Conservation (phyloP, 2,113 vertebrate genomes). For the Lampris incognitus region DNA sequence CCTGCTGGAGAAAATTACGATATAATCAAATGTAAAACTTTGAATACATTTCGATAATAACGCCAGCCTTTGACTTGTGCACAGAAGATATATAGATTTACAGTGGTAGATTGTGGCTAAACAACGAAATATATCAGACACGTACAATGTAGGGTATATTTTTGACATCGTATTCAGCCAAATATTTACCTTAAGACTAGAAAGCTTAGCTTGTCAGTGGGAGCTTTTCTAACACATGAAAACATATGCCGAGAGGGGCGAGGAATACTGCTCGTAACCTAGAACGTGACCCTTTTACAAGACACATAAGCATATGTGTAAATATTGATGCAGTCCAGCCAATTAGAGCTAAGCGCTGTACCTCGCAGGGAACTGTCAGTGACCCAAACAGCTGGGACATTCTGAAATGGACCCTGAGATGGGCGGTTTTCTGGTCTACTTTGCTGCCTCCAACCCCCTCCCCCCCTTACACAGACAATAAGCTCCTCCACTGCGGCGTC, state of each 20-base stretch:
- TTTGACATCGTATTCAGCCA: neutral
- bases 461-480: neutral
- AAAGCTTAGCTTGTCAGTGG: neutral
- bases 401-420: conserved; percentile 25
- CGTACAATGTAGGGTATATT: neutral
- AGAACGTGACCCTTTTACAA: conserved; percentile 28
- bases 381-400: conserved; percentile 37
- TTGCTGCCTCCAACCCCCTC: conserved; percentile 4
- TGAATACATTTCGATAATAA: no score
- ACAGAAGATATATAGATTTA: neutral
- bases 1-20: conserved; percentile 6
- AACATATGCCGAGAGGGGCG: neutral
- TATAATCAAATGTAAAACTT: neutral
- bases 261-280: conserved; percentile 34
- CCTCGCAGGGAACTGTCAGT: conserved; percentile 11
- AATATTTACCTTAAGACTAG: conserved; percentile 1
- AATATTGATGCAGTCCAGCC: conserved; percentile 40
- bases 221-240: conserved; percentile 1
- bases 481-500: neutral
- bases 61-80: neutral
- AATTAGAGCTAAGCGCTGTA: conserved; percentile 41
- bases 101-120: neutral
- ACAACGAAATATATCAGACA: neutral
- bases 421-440: no score
- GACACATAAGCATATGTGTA: conserved; percentile 38